Percentiles rank a stretch among this genome's conserved stretches.
phyloP scores from a whole-genome alignment of 1,140 invertebrate genomes.

The Drosophila ananassae region DNA sequence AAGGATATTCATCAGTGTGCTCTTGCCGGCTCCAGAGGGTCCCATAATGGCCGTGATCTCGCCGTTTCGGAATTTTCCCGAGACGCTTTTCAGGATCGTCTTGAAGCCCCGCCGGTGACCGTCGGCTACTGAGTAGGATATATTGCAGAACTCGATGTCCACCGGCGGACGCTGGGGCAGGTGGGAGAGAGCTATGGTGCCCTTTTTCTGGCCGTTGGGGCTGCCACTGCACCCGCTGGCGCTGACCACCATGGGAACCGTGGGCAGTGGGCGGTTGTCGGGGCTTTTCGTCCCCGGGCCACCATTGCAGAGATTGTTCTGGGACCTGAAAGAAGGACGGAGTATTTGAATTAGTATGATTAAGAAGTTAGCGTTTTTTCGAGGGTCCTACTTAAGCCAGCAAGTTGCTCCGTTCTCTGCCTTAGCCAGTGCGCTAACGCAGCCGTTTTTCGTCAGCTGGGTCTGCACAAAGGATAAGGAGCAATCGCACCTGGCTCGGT shows the following conservation, averaged over 20 bases:
- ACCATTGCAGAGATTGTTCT: slow-evolving; percentile 89
- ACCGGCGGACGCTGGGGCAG: slow-evolving; percentile 92
- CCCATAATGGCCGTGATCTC: slow-evolving; percentile 97
- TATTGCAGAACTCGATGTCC: slow-evolving; percentile 93
- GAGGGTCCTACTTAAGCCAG: slow-evolving; percentile 54
- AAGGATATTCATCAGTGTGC: slow-evolving; percentile 95
- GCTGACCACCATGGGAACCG: slow-evolving; percentile 88
- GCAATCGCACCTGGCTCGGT: slow-evolving; percentile 17
- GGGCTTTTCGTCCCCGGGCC: slow-evolving; percentile 85
- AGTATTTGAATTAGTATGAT: not conserved
- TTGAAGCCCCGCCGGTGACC: slow-evolving; percentile 91
- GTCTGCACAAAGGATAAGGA: slow-evolving; percentile 68
- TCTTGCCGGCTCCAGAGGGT: slow-evolving; percentile 96
- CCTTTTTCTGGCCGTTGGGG: slow-evolving; percentile 86
- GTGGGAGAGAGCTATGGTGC: slow-evolving; percentile 88
- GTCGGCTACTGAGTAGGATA: slow-evolving; percentile 93
- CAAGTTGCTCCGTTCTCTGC: slow-evolving; percentile 32
- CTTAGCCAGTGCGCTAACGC: slow-evolving; percentile 59
- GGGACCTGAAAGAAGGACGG: slow-evolving; percentile 86
- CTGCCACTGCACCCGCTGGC: slow-evolving; percentile 85
- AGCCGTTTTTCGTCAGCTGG: slow-evolving; percentile 71
- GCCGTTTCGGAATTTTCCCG: slow-evolving; percentile 91
- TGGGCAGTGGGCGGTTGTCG: slow-evolving; percentile 64
- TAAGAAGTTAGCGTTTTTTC: not conserved
- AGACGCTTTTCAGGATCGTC: slow-evolving; percentile 93